Percentiles rank a stretch among this genome's conserved stretches.
phyloP scores from a whole-genome alignment of 2,113 vertebrate genomes.

The Larimichthys crocea region DNA sequence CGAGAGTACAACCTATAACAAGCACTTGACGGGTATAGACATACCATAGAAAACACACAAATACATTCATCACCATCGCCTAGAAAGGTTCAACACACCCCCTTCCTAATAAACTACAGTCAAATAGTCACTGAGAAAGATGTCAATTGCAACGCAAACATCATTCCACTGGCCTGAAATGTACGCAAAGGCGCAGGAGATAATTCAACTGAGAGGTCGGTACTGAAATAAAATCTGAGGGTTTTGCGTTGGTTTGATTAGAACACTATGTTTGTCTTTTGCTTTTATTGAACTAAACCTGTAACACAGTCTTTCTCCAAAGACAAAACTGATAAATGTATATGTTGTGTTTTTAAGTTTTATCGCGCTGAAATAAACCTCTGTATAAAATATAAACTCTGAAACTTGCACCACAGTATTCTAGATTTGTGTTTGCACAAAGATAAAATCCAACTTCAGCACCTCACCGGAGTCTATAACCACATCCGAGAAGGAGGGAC shows the following conservation, averaged over 20 bases:
- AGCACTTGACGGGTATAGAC: constrained; percentile 79
- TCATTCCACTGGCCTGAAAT: constrained; percentile 37
- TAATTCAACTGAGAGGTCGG: constrained; percentile 43
- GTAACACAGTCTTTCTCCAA: constrained; percentile 7
- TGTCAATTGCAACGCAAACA: constrained; percentile 29
- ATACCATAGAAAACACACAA: constrained; percentile 77
- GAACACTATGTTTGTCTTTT: constrained; percentile 44
- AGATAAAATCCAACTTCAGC: constrained; percentile 42
- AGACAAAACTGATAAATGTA: constrained; percentile 47
- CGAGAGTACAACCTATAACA: constrained; percentile 73
- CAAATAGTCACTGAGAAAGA: constrained; percentile 68
- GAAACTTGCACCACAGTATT: constrained; percentile 67
- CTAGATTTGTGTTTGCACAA: constrained; percentile 58
- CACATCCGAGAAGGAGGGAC: constrained; percentile 14
- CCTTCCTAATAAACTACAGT: constrained; percentile 68
- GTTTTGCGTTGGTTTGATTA: constrained; percentile 40
- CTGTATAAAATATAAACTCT: constrained; percentile 83
- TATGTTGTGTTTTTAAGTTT: constrained; percentile 26
- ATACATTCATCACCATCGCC: constrained; percentile 82
- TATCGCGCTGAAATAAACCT: constrained; percentile 70
- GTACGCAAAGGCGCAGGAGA: constrained; percentile 22
- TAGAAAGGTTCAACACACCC: constrained; percentile 62
- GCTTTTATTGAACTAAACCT: constrained; percentile 29
- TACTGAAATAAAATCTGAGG: constrained; percentile 32
- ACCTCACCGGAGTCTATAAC: not conserved